Conservation (phyloP, 2,888 invertebrate genomes). For the Diplolepis rosae region DNA sequence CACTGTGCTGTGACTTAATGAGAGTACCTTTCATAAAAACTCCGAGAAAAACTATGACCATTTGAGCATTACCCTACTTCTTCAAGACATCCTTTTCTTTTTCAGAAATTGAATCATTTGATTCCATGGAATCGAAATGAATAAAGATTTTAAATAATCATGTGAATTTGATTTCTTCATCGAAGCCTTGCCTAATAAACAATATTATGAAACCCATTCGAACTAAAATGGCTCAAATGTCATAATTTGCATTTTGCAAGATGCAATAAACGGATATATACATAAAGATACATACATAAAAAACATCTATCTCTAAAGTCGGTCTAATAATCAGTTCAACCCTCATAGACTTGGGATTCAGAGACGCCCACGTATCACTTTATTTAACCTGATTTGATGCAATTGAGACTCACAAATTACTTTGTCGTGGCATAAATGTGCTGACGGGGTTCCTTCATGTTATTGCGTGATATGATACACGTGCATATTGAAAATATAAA, state of each 20-base stretch:
- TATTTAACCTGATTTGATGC: constrained; percentile 32
- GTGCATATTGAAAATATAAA: constrained; percentile 16
- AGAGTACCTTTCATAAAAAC: background rate
- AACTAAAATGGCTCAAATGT: too few species aligned
- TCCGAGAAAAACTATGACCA: too few species aligned
- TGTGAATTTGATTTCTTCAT: too few species aligned
- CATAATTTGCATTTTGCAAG: too few species aligned
- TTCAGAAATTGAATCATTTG: too few species aligned
- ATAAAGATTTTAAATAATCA: too few species aligned
- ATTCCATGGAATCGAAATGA: too few species aligned
- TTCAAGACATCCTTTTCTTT: too few species aligned
- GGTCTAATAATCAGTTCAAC: background rate
- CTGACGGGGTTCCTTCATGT: background rate
- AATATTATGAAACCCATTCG: too few species aligned
- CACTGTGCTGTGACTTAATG: background rate
- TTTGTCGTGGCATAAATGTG: constrained; percentile 13
- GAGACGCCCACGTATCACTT: constrained; percentile 26
- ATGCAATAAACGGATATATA: too few species aligned
- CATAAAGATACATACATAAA: background rate
- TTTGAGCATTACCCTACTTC: too few species aligned
- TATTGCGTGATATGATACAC: constrained; percentile 4
- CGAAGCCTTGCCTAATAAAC: too few species aligned
- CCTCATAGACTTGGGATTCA: background rate
- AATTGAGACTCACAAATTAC: constrained; percentile 33
- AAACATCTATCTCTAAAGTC: background rate